Base-by-base conservation (phyloP, 2,113 vertebrate genomes). In the Ammodytes dubius region DNA sequence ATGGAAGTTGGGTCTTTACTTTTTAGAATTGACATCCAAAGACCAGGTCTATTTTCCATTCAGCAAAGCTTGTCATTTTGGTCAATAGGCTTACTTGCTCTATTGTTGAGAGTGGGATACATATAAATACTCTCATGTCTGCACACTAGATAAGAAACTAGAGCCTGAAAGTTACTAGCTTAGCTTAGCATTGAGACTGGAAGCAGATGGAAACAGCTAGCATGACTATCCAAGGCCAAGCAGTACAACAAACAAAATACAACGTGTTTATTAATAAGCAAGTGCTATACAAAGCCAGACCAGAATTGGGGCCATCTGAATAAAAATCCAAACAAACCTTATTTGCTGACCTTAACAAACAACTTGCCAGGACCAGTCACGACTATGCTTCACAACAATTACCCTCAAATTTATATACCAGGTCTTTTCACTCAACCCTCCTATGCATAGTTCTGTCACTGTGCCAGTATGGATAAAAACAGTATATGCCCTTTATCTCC, bases 381-480 rank as follows among this genome's bases (percentile, higher is more conserved):
- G 27, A 27, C 27, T 27, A 27, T 27, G 27, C 27, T 27, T 68
- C 46, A 39, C 46, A 13, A 15, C 35, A 52, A 19, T 27, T 47
- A 17, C 43, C 2, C 59, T 70, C 45, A 17, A 61, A 2, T 46
- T 58, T 71, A 35, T 52, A 46, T 13, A 9, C 42, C 49, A 40
- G 27, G 27, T 27, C 27, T 27, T 61, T 52, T 50, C 61, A 79
- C 53, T 63, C 56, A 39, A 2, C 6, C 7, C 46, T 27, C 15
- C 45, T 54, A 72, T 15, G 5, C 57, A 43, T 14, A 46, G 2
- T 2, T 1, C 15, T 12, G 42, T n/a, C 49, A 2, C 15, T 12
- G 42, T n/a, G 57, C 19, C 35, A 10, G 5, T 46, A 40, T 59
- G 47, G 57, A 56, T 74, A 43, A 42, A 77, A 69, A 50, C 65